Evolutionary conservation across 37 sponge, comb jelly and placozoan species (phyloP).

Genomic region (Halisarca cf. caerulea): DNA sequence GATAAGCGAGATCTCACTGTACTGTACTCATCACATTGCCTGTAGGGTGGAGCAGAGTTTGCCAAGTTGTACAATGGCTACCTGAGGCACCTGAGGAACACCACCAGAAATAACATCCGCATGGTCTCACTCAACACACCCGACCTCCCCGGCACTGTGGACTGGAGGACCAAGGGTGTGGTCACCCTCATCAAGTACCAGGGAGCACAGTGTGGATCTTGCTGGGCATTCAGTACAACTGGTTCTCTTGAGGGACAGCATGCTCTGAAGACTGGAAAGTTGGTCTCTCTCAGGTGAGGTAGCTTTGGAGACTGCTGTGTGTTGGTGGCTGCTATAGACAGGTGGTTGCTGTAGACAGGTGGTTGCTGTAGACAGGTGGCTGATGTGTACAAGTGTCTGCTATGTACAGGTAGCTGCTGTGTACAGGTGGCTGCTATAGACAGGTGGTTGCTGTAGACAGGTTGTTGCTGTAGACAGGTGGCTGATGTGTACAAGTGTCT

Average conservation of each 20-base stretch:
- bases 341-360: too few relatives aligned
- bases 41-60: constrained; percentile 49
- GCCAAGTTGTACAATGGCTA: constrained; percentile 46
- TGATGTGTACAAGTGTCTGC: too few relatives aligned
- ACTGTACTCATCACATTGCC: not conserved
- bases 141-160: constrained; percentile 47
- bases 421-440: too few relatives aligned
- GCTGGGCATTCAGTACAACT: constrained; percentile 96
- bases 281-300: constrained; percentile 54
- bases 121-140: constrained; percentile 20
- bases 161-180: constrained; percentile 74
- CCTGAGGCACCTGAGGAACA: constrained; percentile 1
- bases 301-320: too few relatives aligned
- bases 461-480: too few relatives aligned
- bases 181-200: constrained; percentile 80
- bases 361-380: too few relatives aligned
- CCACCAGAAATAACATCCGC: constrained; percentile 1
- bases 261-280: constrained; percentile 42
- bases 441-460: too few relatives aligned
- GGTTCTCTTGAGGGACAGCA: constrained; percentile 90
- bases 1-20: too few relatives aligned
- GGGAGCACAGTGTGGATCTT: constrained; percentile 91
- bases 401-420: too few relatives aligned
- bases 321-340: too few relatives aligned
- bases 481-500: too few relatives aligned